Evolutionary conservation across 2,113 vertebrate species (phyloP), one percentile per base, ranked within the genome.

Genomic region (Chaetodon auriga): DNA sequence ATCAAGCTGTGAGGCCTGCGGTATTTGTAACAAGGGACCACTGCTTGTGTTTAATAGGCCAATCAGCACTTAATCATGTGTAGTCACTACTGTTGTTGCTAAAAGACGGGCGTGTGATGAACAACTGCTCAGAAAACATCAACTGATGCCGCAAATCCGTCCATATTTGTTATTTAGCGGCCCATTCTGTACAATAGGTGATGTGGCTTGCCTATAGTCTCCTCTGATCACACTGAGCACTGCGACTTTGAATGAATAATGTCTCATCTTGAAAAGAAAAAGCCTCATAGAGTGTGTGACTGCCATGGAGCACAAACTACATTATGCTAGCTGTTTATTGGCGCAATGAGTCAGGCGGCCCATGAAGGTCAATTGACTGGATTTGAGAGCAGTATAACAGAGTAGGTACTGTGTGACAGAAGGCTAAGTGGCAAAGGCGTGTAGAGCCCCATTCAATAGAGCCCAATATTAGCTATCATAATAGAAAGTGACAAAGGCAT

Each of bases 331-430:
- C 54, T 92, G 86, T 86, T 92, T 92, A 91, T 89, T 90, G 89
- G 80, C 55, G 35, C 77, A 87, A 75, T 88, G 82, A 92, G 80
- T 92, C 92, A 89, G 87, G 71, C 64, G n/a, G 75, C 81, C 85
- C 85, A 86, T 92, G 92, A 93, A 93, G 92, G 93, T 93, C 92
- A 93, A 90, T 90, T 89, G 87, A 87, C 63, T 87, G 83, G 81
- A 87, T 89, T 85, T 66, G 82, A 87, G 87, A 92, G 78, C 85
- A 75, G 83, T 80, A 89, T 80, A 86, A 81, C 63, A 81, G 61
- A 88, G 85, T 87, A 81, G 85, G 81, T 83, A 58, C 85, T 72
- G 63, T 83, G 83, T 91, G 87, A 91, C 90, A 92, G 84, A 87
- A 83, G 83, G 84, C 71, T 92, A 92, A 92, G 88, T 90, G 84